Evolutionary conservation across 2,113 vertebrate genomes (phyloP), one percentile per base, ranked within the genome.

Genomic region (Trogon surrucura): DNA sequence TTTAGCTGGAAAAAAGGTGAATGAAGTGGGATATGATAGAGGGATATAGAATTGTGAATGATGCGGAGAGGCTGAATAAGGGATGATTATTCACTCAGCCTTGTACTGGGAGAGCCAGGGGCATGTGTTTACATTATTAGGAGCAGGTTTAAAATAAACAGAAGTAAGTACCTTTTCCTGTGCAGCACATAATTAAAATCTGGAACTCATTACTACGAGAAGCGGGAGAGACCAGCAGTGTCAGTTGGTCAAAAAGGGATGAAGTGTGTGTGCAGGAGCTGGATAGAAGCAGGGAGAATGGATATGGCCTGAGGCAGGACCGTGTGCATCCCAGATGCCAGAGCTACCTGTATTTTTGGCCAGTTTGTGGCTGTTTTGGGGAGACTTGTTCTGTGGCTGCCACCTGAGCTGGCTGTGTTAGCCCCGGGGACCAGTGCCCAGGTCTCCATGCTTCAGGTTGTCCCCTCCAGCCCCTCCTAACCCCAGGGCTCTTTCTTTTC

Each of bases 61-160:
- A 57, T 91, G 73, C 6, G 4, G 91, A 84, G 79, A 88, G 67
- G 77, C 86, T 96, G 93, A 91, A 79, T 56, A 79, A 73, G 80
- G 64, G 73, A 45, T 87, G 86, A 81, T 95, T 95, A 69, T 95
- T 93, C 86, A 30, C 72, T 89, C 69, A 26, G 58, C 58, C 82
- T 83, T 87, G 84, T 91, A 75, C 56, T 15, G 1, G 80, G 32
- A 95, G 91, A 93, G 67, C 20, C 61, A 93, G 95, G 91, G 89
- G 32, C 93, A 81, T 4, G 0, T 23, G 16, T 91, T 94, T 89
- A 79, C 93, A 45, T 95, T 95, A 92, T 96, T 71, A 84, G 77
- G 86, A 95, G 51, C 27, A 3, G 65, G 48, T 95, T 95, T 91
- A 92, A 95, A 96, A 95, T 95, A 95, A 96, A 95, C 93, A 97